Base-by-base conservation (phyloP, 2,888 invertebrate genomes). In the Troides oblongomaculatus region DNA sequence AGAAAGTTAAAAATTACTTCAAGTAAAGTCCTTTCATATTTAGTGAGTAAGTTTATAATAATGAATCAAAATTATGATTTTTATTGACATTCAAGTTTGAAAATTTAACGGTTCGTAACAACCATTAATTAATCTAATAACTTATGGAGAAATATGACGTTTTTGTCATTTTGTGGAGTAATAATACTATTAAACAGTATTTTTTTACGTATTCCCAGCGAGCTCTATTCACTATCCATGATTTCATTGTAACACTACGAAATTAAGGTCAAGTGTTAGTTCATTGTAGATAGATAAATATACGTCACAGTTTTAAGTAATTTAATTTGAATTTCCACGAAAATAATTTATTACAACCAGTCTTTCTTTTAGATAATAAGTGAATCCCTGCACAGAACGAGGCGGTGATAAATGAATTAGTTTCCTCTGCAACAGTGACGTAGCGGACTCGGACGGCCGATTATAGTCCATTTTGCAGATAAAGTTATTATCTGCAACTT, bases 391-490 rank as follows among this genome's bases (percentile, higher is more conserved):
- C 39, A 36, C 59, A 21, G 68, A 68, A 36, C 53, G 63, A 63
- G 25, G 58, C 59, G 21, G 63, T 68, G 68, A 68, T 68, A 68
- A 68, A 68, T 68, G 68, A 68, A 68, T 68, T 68, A 68, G 30
- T 58, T 68, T 50, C 46, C 59, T 59, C 36, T 68, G 46, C 30
- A 59, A 61, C 62, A 36, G 62, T 63, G 68, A 68, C 68, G 58
- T 43, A n/a, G 23, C 50, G 68, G 63, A 62, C 68, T 58, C 21
- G 58, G 62, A 25, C 21, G 58, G 57, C 59, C 63, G 68, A 68
- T 68, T 68, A 68, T 64, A 68, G 58, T 63, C 46, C 23, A 63
- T 63, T 43, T 63, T 63, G 63, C 63, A 59, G 68, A 68, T 68
- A 64, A 64, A 59, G 46, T 50, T 43, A 67, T 67, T 62, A 68